These are phyloP conservation scores for Aurelia aurita DNA, from an alignment of 30 jellyfish, hydroid and myxozoan genomes.

Conservation along the genomic window DNA sequence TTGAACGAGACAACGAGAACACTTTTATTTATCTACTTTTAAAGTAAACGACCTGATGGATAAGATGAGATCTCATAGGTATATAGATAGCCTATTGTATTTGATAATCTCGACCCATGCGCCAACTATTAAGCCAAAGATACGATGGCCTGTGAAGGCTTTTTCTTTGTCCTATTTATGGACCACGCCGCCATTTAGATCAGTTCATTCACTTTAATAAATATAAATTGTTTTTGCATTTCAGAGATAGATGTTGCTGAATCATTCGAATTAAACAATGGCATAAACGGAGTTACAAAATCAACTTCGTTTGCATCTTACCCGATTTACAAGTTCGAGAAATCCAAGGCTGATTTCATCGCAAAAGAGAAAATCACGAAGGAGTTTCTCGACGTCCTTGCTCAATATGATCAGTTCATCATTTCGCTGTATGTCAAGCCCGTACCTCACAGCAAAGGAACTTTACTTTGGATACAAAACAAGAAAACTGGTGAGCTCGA, in stretches of 20 bases:
- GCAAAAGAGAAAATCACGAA: constrained; percentile 66
- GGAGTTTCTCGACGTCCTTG: constrained; percentile 71
- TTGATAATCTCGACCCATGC: too few species aligned
- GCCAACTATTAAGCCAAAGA: too few species aligned
- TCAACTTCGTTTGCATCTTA: constrained; percentile 35
- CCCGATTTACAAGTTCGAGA: constrained; percentile 61
- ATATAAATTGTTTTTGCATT: background rate
- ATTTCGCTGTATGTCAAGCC: constrained; percentile 84
- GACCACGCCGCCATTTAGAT: too few species aligned
- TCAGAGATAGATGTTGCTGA: constrained; percentile 83
- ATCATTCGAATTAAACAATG: constrained; percentile 70
- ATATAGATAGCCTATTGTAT: too few species aligned
- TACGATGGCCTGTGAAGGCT: too few species aligned
- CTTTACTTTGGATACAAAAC: constrained; percentile 87
- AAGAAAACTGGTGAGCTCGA: constrained; percentile 70
- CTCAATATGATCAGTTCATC: constrained; percentile 66
- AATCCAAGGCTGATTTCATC: constrained; percentile 44
- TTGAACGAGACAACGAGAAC: too few species aligned
- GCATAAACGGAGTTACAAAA: constrained; percentile 74
- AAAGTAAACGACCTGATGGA: too few species aligned
- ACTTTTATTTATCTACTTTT: too few species aligned
- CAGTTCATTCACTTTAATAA: too few species aligned
- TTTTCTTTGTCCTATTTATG: too few species aligned
- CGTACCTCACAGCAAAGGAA: constrained; percentile 76
- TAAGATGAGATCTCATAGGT: too few species aligned